Base-by-base conservation (phyloP, 2,113 vertebrate species). In the Phoxinus phoxinus region DNA sequence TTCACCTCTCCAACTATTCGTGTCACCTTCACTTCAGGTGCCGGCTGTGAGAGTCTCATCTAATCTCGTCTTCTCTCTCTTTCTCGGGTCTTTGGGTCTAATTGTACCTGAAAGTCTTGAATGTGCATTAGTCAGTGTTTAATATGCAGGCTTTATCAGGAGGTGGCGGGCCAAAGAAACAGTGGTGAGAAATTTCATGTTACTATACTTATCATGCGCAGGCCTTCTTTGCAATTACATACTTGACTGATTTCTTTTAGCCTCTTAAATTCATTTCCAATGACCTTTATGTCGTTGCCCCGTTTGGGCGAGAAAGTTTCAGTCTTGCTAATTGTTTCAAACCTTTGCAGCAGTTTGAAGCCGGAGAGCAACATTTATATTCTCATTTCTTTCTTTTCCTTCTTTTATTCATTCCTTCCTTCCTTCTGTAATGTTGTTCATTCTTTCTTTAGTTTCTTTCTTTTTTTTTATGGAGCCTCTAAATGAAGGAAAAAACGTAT, bases 181-280 rank as follows among this genome's bases (percentile, higher is more conserved):
- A 53, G 83, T 48, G 59, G 48, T 27, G 76, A 81, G 72, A 85
- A 90, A 94, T 93, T 93, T 91, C 91, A 89, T 92, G 89, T 91
- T 90, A 90, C 92, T 92, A 89, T 94, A 93, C 91, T 95, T 93
- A 95, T 94, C 93, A 93, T 86, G 84, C 88, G 72, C 89, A 89
- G 89, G 87, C 89, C 91, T 88, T 90, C 92, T 93, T 93, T 89
- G 91, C 92, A 95, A 95, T 95, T 95, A 95, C 94, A 95, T 93
- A 93, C 94, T 92, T 95, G 93, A 93, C 90, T 95, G 94, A 92
- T 91, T 94, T 94, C 94, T 93, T 95, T 95, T 92, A 93, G 92
- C 89, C 85, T 87, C 93, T 92, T 91, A 92, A 94, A 94, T 95
- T 94, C 87, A 94, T 94, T 94, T 94, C 90, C 93, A 93, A 83